Base-by-base conservation (phyloP, 1,140 invertebrate genomes). In the Lineus longissimus region DNA sequence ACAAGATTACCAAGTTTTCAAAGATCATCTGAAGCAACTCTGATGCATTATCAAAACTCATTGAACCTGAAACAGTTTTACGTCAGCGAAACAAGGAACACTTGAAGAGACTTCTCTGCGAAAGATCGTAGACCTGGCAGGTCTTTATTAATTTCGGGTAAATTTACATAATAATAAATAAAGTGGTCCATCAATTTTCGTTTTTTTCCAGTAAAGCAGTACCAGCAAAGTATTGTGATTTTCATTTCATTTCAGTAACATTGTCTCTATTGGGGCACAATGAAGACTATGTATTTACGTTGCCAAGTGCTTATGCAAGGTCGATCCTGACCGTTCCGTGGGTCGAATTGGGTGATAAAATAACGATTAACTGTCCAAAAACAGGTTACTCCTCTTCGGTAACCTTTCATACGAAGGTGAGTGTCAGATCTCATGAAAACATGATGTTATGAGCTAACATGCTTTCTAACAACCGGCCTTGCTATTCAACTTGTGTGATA, bases 281-380 rank as follows among this genome's bases (percentile, higher is more conserved):
- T 61, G 95, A 97, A 79, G 93, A 97, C 74, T 98, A 98, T 79
- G 87, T 91, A 63, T 86, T 95, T 45, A 94, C 91, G 41, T 95
- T 98, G 84, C 95, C 95, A 2, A 97, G 94, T 84, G 95, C 94
- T 68, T 98, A 97, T 81, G 95, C 93, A 67, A 85, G 90, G 76
- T 97, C 94, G 29, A 97, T 98, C 71, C 82, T 97, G 67, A 95
- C 94, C 31, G 89, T 95, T 51, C 95, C 95, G 1, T 98, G 95
- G 95, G 94, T 97, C 74, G 95, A 98, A 82, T 83, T 98, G 13
- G 95, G 95, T 47, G 95, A 95, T 55, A 88, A 87, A 2, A 90
- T 95, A 0, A 87, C 86, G 22, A 94, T 98, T 64, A 89, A 86
- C 56, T 98, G 94, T 80, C 85, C 87, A 22, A 91, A 97, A 78